Base-by-base conservation (phyloP, 2,113 vertebrate species). In the Eupsittula cactorum region DNA sequence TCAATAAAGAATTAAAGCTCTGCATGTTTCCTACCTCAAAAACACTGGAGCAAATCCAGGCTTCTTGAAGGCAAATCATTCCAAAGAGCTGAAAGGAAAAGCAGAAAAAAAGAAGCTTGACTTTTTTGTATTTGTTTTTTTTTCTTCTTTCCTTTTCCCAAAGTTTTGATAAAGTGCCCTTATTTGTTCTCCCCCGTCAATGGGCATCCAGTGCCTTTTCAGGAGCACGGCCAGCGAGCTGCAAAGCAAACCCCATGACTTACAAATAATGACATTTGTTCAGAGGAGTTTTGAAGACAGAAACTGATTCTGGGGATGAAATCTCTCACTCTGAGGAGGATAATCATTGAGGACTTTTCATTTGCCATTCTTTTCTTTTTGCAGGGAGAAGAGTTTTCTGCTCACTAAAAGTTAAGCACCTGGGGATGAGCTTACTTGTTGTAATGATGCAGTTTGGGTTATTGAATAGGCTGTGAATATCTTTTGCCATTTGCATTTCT, bases 11-110 rank as follows among this genome's bases (percentile, higher is more conserved):
- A 89, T 78, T 92, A 59, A 74, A 92, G 82, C 87, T 86, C 86
- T 68, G 80, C 94, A 65, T 86, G 67, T 93, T 95, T 96, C 97
- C 96, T 88, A 77, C 92, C 95, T 97, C 96, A 83, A 93, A 96
- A 92, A 82, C 69, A 92, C 96, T 98, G 98, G 98, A 98, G 93
- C 86, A 11, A 5, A 71, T 96, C 98, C 97, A 98, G 97, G 94
- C 86, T 94, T 97, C 96, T 77, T 35, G 82, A 74, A 95, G 97
- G 97, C 95, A 94, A 97, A 96, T 50, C 64, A 59, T 84, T 94
- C 91, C 94, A 79, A 65, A 71, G 90, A 96, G 81, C 41, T 62
- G 65, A 75, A 94, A 90, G 53, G 44, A 44, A 44, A 24, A 27
- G 19, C 31, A 60, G 69, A 62, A 81, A 92, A 88, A 70, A 71